Conservation (phyloP, 2,888 invertebrate genomes). For the Philopedon plagiatum region DNA sequence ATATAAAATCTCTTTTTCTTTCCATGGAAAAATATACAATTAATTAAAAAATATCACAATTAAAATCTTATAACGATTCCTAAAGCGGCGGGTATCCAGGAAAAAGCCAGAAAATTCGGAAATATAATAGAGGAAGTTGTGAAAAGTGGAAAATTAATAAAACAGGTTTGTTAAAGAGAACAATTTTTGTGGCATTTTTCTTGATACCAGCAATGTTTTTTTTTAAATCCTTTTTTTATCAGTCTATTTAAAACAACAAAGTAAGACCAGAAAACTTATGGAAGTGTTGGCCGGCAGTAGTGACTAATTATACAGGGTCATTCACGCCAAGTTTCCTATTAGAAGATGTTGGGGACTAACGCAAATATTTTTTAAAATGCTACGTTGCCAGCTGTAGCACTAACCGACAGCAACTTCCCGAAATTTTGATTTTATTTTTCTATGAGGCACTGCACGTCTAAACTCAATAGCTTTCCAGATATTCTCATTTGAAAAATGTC, state of each 20-base stretch:
- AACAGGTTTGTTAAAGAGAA: not conserved
- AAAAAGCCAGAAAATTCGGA: constrained; percentile 1
- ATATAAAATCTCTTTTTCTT: constrained; percentile 32
- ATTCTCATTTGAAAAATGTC: too few species aligned
- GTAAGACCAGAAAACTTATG: constrained; percentile 33
- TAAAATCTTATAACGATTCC: constrained; percentile 34
- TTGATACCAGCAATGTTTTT: not conserved
- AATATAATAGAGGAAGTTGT: not conserved
- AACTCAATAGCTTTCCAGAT: too few species aligned
- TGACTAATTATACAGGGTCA: too few species aligned
- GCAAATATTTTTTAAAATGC: too few species aligned
- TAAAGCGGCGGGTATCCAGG: not conserved
- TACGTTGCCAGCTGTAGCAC: too few species aligned
- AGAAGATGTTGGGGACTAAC: too few species aligned
- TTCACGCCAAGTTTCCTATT: too few species aligned
- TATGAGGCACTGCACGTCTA: too few species aligned
- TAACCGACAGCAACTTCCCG: too few species aligned
- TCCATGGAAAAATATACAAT: constrained; percentile 37
- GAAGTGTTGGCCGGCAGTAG: not conserved
- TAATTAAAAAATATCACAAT: constrained; percentile 46
- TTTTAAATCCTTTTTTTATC: constrained; percentile 21
- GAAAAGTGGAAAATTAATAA: not conserved
- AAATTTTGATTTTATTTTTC: too few species aligned
- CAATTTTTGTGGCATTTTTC: not conserved
- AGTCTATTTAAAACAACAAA: constrained; percentile 36